Evolutionary conservation across 23 tunicate species (phyloP).

Genomic region (Aplidium turbinatum): DNA sequence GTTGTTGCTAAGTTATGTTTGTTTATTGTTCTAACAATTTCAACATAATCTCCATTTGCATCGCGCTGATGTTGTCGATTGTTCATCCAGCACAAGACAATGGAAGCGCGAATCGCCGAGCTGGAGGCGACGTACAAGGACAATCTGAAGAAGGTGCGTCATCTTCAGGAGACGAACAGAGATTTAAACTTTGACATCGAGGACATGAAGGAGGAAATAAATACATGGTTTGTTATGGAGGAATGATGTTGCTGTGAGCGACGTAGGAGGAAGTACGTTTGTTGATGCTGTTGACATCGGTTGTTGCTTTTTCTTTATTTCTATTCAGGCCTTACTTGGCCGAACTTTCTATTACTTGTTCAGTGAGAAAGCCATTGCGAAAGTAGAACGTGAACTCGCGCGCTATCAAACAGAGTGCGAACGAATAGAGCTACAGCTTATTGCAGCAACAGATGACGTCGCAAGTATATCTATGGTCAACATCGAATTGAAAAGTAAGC

Average conservation of each 20-base stretch:
- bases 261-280: too few species aligned
- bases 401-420: slow-evolving; percentile 71
- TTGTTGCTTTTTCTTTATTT: too few species aligned
- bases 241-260: too few species aligned
- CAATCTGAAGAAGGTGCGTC: slow-evolving; percentile 43
- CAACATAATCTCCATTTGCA: too few species aligned
- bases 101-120: slow-evolving; percentile 43
- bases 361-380: slow-evolving; percentile 72
- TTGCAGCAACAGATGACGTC: slow-evolving; percentile 73
- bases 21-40: too few species aligned
- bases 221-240: slow-evolving; percentile 55
- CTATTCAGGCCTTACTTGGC: too few species aligned
- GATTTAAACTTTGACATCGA: slow-evolving; percentile 85
- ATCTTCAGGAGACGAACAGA: slow-evolving; percentile 70
- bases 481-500: slow-evolving; percentile 73
- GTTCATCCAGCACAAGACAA: slow-evolving; percentile 9
- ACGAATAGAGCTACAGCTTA: slow-evolving; percentile 64
- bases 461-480: slow-evolving; percentile 71
- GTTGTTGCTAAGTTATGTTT: too few species aligned
- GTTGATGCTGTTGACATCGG: too few species aligned
- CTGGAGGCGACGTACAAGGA: slow-evolving; percentile 61
- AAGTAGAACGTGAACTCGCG: slow-evolving; percentile 55
- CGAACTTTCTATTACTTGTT: too few species aligned
- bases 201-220: slow-evolving; percentile 86
- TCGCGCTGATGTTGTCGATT: too few species aligned